Evolutionary conservation across 1,140 invertebrate genomes (phyloP), one percentile per base, ranked within the genome.

Genomic region (Cydia strobilella): DNA sequence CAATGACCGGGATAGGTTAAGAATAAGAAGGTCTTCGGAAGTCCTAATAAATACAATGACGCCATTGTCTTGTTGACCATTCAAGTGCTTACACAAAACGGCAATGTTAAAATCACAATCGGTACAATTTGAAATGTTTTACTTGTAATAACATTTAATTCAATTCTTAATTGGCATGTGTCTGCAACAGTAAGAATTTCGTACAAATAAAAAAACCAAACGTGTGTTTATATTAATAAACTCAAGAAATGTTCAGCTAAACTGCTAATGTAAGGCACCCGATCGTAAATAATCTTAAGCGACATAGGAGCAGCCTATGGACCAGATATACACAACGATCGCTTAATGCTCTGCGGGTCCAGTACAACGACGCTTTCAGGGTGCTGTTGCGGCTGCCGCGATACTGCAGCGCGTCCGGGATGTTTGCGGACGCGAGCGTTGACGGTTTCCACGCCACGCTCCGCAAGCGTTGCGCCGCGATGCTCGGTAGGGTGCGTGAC

Each of bases 31-130:
- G 54, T 59, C 20, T 23, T 23, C 18, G 54, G 54, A 59, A 23
- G 20, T 59, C 18, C 54, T 23, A 59, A 59, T 59, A 59, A 59
- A 59, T 5, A 23, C 54, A 59, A 59, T 59, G 54, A 20, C 54
- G 18, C 54, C n/a, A 59, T 59, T 59, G 54, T 59, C 54, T 20
- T 18, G 9, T n/a, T 51, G 31, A n/a, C 15, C 1, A 54, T 18
- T 54, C 15, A n/a, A 48, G 2, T 15, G 20, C 15, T 20, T 15
- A 18, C 5, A 9, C 15, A 23, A 10, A 59, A 10, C 18, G 20
- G 9, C 20, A 23, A 23, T 0, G 15, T 20, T 20, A 18, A 0
- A 12, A 59, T 23, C 0, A 59, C 20, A 59, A 54, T 0, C 51
- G 6, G 1, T 18, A 20, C n/a, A 54, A 0, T 54, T 54, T n/a